Evolutionary conservation across 2,888 invertebrate genomes (phyloP).

Genomic region (Stictocephala bisonia): DNA sequence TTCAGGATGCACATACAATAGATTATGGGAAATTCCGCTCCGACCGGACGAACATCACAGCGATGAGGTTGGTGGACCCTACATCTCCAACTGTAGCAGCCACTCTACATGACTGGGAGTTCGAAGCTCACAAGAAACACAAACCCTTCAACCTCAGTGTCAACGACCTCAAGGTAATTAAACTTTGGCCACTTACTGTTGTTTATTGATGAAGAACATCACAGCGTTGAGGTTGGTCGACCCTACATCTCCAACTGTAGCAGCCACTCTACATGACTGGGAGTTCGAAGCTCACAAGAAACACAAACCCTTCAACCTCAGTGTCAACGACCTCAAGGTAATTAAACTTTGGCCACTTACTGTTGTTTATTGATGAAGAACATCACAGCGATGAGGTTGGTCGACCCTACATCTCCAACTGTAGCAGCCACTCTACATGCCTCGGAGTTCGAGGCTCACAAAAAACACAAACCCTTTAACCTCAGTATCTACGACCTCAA

Average conservation of each 20-base stretch:
- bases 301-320: conserved; percentile 51
- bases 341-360: too few relatives aligned
- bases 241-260: conserved; percentile 62
- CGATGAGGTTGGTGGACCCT: conserved; percentile 68
- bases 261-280: conserved; percentile 62
- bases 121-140: conserved; percentile 53
- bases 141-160: conserved; percentile 52
- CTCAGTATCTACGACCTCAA: conserved; percentile 55
- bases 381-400: conserved; percentile 75
- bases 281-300: conserved; percentile 54
- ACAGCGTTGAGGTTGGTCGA: conserved; percentile 73
- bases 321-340: conserved; percentile 56
- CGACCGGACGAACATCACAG: conserved; percentile 84
- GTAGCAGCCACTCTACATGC: conserved; percentile 61
- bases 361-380: too few relatives aligned
- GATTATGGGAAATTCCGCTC: conserved; percentile 82
- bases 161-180: conserved; percentile 55
- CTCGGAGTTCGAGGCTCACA: conserved; percentile 59
- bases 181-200: too few relatives aligned
- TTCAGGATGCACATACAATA: conserved; percentile 82
- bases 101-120: conserved; percentile 61
- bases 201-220: too few relatives aligned
- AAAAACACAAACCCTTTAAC: conserved; percentile 50
- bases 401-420: conserved; percentile 64
- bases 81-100: conserved; percentile 60